Conservation (phyloP, 2,797 vertebrate genomes). For the Syndactyla subalaris region DNA sequence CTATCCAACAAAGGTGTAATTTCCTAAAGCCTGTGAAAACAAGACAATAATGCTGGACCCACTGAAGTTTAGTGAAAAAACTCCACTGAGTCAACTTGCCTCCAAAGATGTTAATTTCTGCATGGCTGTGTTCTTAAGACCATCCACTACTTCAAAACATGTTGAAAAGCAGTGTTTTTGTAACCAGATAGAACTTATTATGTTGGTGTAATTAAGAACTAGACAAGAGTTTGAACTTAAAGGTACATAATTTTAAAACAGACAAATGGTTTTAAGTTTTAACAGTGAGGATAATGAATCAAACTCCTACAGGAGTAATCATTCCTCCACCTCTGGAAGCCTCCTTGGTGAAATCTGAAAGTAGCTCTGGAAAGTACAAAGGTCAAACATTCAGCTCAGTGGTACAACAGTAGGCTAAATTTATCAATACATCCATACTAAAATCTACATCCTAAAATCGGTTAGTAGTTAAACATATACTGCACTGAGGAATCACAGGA, state of each 20-base stretch:
- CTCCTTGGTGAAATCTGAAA: neutral
- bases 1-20: neutral
- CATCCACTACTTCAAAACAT: slow-evolving; percentile 12
- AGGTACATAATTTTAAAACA: slow-evolving; percentile 27
- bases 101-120: neutral
- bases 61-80: neutral
- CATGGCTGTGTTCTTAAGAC: neutral
- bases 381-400: neutral
- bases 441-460: neutral
- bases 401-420: neutral
- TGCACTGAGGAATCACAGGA: neutral
- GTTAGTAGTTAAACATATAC: neutral
- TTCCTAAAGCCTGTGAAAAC: neutral
- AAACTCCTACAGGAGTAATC: neutral
- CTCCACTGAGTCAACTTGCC: neutral
- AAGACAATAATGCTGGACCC: neutral
- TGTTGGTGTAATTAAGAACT: slow-evolving; percentile 7
- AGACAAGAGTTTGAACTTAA: neutral
- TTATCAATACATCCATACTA: neutral
- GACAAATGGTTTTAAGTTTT: slow-evolving; percentile 27
- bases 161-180: slow-evolving; percentile 45
- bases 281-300: neutral
- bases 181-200: slow-evolving; percentile 12
- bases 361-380: neutral
- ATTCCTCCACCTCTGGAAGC: neutral